Conservation (phyloP, 2,113 vertebrate genomes). For the Fukomys damarensis region DNA sequence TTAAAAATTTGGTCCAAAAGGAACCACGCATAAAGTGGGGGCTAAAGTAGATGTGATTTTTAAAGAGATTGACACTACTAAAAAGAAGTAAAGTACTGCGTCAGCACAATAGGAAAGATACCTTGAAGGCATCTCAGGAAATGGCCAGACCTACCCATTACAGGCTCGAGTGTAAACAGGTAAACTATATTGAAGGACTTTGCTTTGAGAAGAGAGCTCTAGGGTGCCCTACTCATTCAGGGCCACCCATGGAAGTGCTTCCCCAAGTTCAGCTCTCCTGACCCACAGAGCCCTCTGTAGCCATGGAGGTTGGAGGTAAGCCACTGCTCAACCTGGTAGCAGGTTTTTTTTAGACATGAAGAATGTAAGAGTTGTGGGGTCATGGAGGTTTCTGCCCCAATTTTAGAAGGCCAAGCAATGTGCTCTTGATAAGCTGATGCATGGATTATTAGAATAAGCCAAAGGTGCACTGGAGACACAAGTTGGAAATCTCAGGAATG, state of each 20-base stretch:
- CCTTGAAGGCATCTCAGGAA: neutral
- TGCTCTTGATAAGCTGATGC: neutral
- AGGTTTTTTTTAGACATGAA: neutral
- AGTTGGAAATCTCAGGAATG: neutral
- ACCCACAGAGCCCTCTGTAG: neutral
- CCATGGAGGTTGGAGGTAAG: too few relatives aligned
- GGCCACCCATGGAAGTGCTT: neutral
- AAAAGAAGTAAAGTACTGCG: neutral
- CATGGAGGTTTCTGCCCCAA: neutral
- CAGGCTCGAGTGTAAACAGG: neutral
- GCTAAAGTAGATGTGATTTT: neutral
- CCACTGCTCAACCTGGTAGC: neutral
- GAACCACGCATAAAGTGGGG: neutral
- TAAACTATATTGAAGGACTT: neutral
- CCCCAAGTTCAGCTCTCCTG: neutral
- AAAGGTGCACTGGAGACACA: neutral
- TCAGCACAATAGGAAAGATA: neutral
- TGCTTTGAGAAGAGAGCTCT: neutral
- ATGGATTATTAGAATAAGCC: neutral
- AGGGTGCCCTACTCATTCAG: neutral
- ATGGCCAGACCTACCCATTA: neutral
- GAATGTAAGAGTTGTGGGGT: neutral
- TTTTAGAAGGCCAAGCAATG: neutral
- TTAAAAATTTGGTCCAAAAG: neutral
- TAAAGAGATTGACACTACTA: neutral